Base-by-base conservation (phyloP, 1,140 invertebrate species). In the Neotoxoptera formosana region DNA sequence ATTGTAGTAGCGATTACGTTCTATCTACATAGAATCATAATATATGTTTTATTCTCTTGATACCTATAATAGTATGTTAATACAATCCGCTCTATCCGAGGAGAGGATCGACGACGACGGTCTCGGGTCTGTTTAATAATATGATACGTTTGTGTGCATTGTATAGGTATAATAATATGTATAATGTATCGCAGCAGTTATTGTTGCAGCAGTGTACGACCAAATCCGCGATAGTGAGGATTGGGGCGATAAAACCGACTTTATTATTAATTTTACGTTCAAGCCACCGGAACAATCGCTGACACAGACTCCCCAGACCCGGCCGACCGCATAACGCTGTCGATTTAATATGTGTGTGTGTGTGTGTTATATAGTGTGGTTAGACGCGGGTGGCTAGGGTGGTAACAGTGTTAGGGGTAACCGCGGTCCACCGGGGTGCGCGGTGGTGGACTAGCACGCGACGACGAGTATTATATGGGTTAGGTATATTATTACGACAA, bases 281-380 rank as follows among this genome's bases (percentile, higher is more conserved):
- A 51, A 51, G 87, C 87, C n/a, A 36, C 87, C 87, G 87, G 48
- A 89, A 89, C 87, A 56, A 90, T 90, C 51, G 88, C 88, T 60
- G 88, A 90, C 88, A 41, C 53, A 41, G 87, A 48, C 20, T 76
- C 60, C n/a, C n/a, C n/a, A 4, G 87, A 88, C 47, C 30, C 87
- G n/a, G 17, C 17, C 30, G 87, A 88, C 87, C 87, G 47, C 47
- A n/a, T 21, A 51, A 88, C 48, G 14, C 47, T 51, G 30, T 34
- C 47, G 30, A 88, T 51, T 47, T 45, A 86, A 45, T 86, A 45
- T 86, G 60, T 76, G 60, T 30, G 25, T 45, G 36, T 45, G 0
- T 41, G 34, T 45, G 21, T 60, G 3, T n/a, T 67, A 67, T 67
- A 67, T n/a, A 67, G 60, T n/a, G 47, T 7, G 45, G 87, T 51